Evolutionary conservation across 2,797 vertebrate genomes (phyloP), one percentile per base, ranked within the genome.

Genomic region (Mormyrops attenuatus): DNA sequence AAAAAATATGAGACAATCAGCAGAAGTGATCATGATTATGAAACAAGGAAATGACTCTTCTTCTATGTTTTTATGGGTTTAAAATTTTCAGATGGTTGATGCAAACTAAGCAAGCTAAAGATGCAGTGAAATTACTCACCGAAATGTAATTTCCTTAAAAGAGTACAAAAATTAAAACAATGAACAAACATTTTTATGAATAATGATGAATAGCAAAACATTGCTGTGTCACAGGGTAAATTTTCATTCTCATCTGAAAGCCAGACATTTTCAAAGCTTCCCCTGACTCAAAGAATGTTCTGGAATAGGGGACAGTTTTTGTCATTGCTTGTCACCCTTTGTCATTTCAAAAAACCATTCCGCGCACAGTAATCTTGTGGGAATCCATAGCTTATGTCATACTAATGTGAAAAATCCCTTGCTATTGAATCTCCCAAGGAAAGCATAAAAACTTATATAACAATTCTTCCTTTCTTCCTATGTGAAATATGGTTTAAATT

Each of bases 81-180:
- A 49, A 73, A 88, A 44, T 89, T 80, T 89, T 89, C 88, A 89
- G 47, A 89, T 50, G 88, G 73, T 44, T 90, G 34, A 80, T 38
- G 77, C 87, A 89, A 87, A 63, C 73, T 82, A 73, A 53, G 52
- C 30, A 77, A 90, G 84, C 34, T 87, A 82, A 80, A 80, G 66
- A 26, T 15, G 6, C 34, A 44, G 38, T 9, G 38, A 20, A 82
- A 82, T 30, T 69, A 69, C 26, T 30, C 63, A 30, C 11, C 13
- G 26, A 13, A 69, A 69, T 69, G 3, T 57, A 7, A 7, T n/a
- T 57, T 57, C 5, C 5, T n/a, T 57, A 6, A 57, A 7, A 55
- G n/a, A 57, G 30, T 22, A 17, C 66, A 73, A 66, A 63, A 34
- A 86, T 73, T 86, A 57, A 57, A n/a, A 69, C 26, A 15, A 13